Conservation (phyloP, 37 sponge, comb jelly and placozoan genomes). For the Axinella damicornis region DNA sequence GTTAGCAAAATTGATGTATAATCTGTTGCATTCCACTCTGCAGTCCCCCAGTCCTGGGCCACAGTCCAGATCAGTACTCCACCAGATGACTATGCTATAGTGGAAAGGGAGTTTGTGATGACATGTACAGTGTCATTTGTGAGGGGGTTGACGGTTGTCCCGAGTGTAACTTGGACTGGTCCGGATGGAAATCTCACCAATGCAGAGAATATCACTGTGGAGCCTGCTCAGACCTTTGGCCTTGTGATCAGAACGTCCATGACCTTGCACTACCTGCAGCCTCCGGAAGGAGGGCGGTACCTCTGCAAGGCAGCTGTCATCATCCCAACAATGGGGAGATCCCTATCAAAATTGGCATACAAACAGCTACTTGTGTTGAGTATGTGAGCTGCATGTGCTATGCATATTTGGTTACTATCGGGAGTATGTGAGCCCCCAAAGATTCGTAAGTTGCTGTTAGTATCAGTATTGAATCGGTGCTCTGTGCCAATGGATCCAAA, state of each 20-base stretch:
- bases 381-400: too few relatives aligned
- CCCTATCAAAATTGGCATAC: too few relatives aligned
- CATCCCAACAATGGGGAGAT: not conserved
- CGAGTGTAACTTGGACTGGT: not conserved
- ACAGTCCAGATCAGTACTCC: not conserved
- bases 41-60: slow-evolving; percentile 3
- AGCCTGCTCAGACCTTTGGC: not conserved
- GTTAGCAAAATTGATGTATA: too few relatives aligned
- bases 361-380: too few relatives aligned
- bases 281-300: slow-evolving; percentile 1
- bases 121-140: not conserved
- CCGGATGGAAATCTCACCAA: not conserved
- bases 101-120: not conserved
- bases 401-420: too few relatives aligned
- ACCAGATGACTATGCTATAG: not conserved
- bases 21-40: too few relatives aligned
- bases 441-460: too few relatives aligned
- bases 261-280: not conserved
- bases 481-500: too few relatives aligned
- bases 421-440: too few relatives aligned
- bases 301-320: not conserved
- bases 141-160: not conserved
- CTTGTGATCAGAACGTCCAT: not conserved
- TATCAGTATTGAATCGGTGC: too few relatives aligned
- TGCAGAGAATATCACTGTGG: not conserved